Base-by-base conservation (phyloP, 2,797 vertebrate species). In the Tragopan temminckii region DNA sequence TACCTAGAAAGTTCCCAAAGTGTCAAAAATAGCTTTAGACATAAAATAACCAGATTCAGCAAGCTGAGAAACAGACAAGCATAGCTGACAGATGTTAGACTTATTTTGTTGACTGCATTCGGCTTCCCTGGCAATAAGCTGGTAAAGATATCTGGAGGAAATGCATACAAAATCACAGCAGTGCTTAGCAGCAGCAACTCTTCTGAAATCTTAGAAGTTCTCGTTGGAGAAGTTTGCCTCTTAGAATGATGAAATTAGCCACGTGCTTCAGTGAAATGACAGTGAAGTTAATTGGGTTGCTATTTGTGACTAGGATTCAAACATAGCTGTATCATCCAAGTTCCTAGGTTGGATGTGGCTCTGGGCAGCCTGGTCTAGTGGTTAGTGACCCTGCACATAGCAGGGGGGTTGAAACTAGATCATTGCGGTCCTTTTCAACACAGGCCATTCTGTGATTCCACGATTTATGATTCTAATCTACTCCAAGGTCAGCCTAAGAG, bases 211-310 rank as follows among this genome's bases (percentile, higher is more conserved):
- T 36, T 36, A 43, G 24, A 67, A 46, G 46, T 13, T 15, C 31
- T n/a, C 33, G n/a, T 19, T 14, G 18, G 25, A 58, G 42, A 53
- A 40, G 36, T 18, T 24, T 19, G 36, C 46, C 21, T 72, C 59
- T 76, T 25, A 31, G 23, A 15, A 67, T 7, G 23, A 58, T 3
- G 1, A 77, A 42, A 74, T 40, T 11, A 61, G 33, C 27, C 55
- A 61, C 0, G 0, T 11, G 10, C 17, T 63, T 68, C 62, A 64
- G 31, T 4, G 4, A 80, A 83, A 62, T 21, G 45, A 69, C 33
- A 40, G 13, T 5, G 13, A 79, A 85, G 46, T 1, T 64, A 48
- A 84, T 23, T 29, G 10, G 5, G n/a, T 11, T 42, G 10, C 38
- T 48, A 0, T 72, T 68, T 84, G 23, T 38, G 40, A 43, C 33